Conservation (phyloP, 2,888 invertebrate genomes). For the Crossocerus cetratus region DNA sequence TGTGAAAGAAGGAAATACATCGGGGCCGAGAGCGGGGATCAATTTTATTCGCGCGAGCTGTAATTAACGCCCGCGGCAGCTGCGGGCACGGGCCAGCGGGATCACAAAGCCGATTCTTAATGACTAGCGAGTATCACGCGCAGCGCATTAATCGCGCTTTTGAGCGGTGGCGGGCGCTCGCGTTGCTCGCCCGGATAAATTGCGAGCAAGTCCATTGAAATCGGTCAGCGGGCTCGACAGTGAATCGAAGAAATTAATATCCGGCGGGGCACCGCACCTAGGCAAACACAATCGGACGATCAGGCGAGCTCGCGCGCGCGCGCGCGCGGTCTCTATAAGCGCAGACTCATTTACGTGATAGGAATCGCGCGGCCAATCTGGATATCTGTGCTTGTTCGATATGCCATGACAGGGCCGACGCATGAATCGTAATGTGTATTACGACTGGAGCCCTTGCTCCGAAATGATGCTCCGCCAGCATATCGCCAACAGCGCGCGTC, state of each 20-base stretch:
- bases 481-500: too few species aligned
- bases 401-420: background rate
- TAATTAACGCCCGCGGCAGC: background rate
- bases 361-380: background rate
- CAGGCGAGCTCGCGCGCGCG: too few species aligned
- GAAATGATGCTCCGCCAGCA: too few species aligned
- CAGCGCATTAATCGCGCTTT: background rate
- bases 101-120: slow-evolving; percentile 3
- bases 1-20: background rate
- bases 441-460: too few species aligned
- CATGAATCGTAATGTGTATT: background rate
- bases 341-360: background rate
- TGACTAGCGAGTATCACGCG: slow-evolving; percentile 1
- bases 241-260: slow-evolving; percentile 1
- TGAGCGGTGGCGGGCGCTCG: background rate
- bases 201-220: background rate
- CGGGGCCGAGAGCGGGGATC: background rate
- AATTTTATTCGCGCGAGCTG: background rate
- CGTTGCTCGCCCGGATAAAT: background rate
- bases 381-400: background rate
- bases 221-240: background rate
- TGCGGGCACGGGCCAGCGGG: background rate
- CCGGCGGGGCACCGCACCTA: background rate
- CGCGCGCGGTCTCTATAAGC: background rate
- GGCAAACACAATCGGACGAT: background rate